Percentiles rank a stretch among this genome's conserved stretches.
phyloP scores from a whole-genome alignment of 2,888 invertebrate genomes.

The Latrodectus elegans region DNA sequence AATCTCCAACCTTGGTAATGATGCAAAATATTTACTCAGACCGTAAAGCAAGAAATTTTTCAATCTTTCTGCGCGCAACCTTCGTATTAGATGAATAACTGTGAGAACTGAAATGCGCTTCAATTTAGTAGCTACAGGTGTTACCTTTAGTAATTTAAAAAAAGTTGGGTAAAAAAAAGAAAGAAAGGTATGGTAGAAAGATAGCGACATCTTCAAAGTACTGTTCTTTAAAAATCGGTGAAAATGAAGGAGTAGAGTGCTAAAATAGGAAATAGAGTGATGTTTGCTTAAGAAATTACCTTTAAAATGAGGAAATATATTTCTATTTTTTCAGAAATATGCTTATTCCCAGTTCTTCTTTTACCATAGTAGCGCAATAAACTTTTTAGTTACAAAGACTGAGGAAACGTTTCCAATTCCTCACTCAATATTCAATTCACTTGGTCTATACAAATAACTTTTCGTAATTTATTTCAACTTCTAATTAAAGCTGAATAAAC shows the following conservation, averaged over 20 bases:
- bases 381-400: no score
- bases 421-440: no score
- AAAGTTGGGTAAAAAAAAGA: constrained; percentile 15
- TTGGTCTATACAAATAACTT: no score
- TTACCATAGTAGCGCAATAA: no score
- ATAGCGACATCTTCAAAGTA: not conserved
- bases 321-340: no score
- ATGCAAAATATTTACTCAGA: constrained; percentile 55
- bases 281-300: not conserved
- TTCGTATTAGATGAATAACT: constrained; percentile 29
- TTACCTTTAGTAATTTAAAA: constrained; percentile 35
- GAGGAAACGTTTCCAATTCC: no score
- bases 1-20: constrained; percentile 44
- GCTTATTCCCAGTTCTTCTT: no score
- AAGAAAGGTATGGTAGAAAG: constrained; percentile 18
- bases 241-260: not conserved
- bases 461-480: no score
- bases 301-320: no score
- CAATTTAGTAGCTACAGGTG: constrained; percentile 36
- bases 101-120: constrained; percentile 32
- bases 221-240: constrained; percentile 6
- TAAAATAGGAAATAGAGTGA: not conserved
- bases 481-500: no score
- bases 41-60: constrained; percentile 35
- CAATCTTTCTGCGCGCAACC: constrained; percentile 31